A percentile compares a stretch with the other conserved stretches of the same genome.
Conservation (phyloP, 92 coral and sea anemone genomes). For the Porites rus region DNA sequence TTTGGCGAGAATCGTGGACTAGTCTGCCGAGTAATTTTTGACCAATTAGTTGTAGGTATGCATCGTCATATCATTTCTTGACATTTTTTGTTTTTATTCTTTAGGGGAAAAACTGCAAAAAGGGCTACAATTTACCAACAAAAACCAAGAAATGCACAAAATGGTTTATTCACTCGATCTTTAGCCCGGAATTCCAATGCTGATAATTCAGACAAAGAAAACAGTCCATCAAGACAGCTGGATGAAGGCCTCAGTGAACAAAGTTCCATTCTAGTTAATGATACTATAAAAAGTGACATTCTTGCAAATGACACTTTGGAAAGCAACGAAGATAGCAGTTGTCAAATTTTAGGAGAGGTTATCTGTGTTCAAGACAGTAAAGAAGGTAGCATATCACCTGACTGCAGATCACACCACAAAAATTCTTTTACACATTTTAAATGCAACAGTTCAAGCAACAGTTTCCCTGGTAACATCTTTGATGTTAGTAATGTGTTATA, state of each 20-base stretch:
- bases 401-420: neutral
- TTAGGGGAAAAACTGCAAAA: constrained; percentile 16
- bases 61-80: too few relatives aligned
- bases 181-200: neutral
- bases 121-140: neutral
- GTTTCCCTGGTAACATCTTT: neutral
- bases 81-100: neutral
- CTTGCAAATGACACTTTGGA: constrained; percentile 41
- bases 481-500: neutral
- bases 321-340: neutral
- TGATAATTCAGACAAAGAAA: constrained; percentile 30
- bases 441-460: neutral
- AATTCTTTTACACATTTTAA: neutral
- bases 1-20: too few relatives aligned
- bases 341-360: neutral
- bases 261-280: neutral
- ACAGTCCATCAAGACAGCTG: neutral
- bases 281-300: constrained; percentile 18
- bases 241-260: neutral
- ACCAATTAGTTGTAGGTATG: too few relatives aligned
- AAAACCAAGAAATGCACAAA: neutral
- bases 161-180: neutral
- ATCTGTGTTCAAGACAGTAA: constrained; percentile 22
- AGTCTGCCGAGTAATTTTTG: too few relatives aligned
- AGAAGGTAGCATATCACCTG: neutral